Evolutionary conservation across 2,888 invertebrate species (phyloP).

Genomic region (Lepetodrilus schrolli): DNA sequence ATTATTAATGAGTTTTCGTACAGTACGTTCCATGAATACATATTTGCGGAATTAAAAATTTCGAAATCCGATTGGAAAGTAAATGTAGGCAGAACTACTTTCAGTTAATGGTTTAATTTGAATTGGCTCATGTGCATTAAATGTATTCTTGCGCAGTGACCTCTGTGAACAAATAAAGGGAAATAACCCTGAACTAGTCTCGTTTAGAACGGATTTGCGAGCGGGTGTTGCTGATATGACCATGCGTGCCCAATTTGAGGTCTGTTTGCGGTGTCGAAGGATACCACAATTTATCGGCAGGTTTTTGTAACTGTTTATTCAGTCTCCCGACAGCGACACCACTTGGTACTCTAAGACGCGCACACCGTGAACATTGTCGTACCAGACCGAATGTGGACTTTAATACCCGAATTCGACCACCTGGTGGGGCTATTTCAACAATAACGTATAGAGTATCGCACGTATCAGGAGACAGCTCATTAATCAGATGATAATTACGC

Average conservation of each 20-base stretch:
- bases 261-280: neutral
- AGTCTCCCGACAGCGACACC: constrained; percentile 7
- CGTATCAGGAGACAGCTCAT: constrained; percentile 21
- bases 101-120: too few relatives aligned
- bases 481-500: constrained; percentile 25
- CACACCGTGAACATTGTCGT: constrained; percentile 8
- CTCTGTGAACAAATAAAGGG: constrained; percentile 1
- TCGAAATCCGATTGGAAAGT: too few relatives aligned
- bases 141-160: constrained; percentile 5
- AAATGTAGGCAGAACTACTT: too few relatives aligned
- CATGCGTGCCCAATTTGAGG: neutral
- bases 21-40: too few relatives aligned
- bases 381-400: neutral
- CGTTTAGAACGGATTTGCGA: neutral
- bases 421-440: neutral
- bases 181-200: constrained; percentile 1
- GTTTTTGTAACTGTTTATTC: constrained; percentile 27
- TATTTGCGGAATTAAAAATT: too few relatives aligned
- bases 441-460: neutral
- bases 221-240: neutral
- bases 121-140: neutral
- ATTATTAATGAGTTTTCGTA: too few relatives aligned
- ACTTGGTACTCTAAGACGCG: neutral
- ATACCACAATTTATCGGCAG: constrained; percentile 1
- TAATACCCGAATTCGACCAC: neutral